Base-by-base conservation (phyloP, 2,888 invertebrate genomes). In the Aleiodes leptofemur region DNA sequence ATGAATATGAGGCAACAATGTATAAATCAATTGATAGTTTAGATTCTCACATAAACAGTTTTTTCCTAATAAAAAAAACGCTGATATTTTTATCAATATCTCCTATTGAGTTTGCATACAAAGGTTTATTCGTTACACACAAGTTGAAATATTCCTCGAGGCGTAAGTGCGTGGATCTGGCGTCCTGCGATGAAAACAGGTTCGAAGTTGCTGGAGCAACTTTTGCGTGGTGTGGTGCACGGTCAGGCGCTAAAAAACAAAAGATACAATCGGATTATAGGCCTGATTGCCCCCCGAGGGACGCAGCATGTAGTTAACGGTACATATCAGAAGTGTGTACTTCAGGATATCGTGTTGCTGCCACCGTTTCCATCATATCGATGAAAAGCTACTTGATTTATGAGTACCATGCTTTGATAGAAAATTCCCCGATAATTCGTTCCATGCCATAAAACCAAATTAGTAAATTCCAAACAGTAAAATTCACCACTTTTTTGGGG, bases 181-280 rank as follows among this genome's bases (percentile, higher is more conserved):
- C 50, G 69, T 68, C 68, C 72, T 66, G 79, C 76, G 43, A 76
- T 74, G 78, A 77, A 77, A 87, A 87, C 87, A 87, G 87, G 87
- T 87, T 87, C 86, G 86, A 83, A 82, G 84, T 82, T 84, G 84
- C 81, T 80, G 79, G 80, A 80, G 83, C 84, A 82, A 85, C 81
- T 81, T 83, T 83, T 83, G 80, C 78, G 57, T 72, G 74, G 76
- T 53, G 48, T 72, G 74, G 76, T 53, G 48, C 64, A 64, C 48
- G 48, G 64, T 48, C n/a, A 53, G 64, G 59, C 56, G 72, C 72
- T 73, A 69, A 87, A 86, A 86, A 86, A 87, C 85, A 85, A 86
- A 86, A 87, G 82, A 80, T 82, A 83, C 82, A 84, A 85, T 84
- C 82, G 83, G 83, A 86, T 86, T 84, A 86, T 86, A 88, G 86